Evolutionary conservation across 2,113 vertebrate species (phyloP).

Genomic region (Muntiacus reevesi): DNA sequence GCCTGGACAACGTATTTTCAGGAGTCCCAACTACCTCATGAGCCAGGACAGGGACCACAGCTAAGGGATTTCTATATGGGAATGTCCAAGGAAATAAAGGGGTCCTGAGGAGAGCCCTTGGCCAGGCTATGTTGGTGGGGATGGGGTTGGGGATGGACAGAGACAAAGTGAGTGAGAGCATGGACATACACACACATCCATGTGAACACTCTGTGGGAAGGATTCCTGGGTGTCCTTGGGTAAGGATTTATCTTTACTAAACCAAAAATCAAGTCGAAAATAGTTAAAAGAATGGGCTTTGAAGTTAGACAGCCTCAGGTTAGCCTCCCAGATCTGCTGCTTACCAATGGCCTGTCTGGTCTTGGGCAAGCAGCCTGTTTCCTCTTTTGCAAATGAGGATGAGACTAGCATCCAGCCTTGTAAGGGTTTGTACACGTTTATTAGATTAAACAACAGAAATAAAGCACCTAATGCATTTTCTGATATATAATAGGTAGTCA

Average conservation of each 20-base stretch:
- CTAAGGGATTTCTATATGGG: not conserved
- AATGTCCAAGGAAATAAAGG: not conserved
- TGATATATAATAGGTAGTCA: not conserved
- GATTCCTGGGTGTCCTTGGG: not conserved
- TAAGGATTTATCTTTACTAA: not conserved
- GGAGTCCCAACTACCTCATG: not conserved
- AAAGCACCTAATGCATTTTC: not conserved
- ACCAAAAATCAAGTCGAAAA: slow-evolving; percentile 18
- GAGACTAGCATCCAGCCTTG: not conserved
- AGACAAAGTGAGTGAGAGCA: not conserved
- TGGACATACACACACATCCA: rapidly evolving
- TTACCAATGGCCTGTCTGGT: not conserved
- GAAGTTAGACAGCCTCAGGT: not conserved
- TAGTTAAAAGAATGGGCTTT: not conserved
- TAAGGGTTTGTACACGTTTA: not conserved
- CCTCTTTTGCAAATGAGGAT: not conserved
- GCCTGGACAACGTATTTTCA: not conserved
- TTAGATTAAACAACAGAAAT: not conserved
- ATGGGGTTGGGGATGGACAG: not conserved
- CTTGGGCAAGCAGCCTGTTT: not conserved
- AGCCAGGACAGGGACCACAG: not conserved
- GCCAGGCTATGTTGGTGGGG: not conserved
- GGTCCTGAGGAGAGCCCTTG: not conserved
- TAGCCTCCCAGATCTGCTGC: not conserved
- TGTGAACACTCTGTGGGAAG: not conserved